Conservation (phyloP, 2,888 invertebrate species). For the Drosophila multiciliata region DNA sequence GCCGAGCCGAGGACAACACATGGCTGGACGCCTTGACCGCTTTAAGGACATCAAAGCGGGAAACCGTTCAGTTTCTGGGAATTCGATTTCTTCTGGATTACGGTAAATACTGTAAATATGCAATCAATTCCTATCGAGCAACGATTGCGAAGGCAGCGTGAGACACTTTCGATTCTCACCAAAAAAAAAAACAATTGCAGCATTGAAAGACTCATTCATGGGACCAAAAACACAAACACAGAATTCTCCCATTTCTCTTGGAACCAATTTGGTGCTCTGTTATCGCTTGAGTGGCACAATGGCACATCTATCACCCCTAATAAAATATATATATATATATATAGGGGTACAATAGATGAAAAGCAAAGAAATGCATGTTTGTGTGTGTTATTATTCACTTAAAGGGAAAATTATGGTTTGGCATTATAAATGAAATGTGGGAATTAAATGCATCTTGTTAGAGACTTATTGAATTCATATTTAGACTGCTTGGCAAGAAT, state of each 20-base stretch:
- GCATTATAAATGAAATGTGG: conserved; percentile 27
- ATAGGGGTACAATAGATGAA: conserved; percentile 15
- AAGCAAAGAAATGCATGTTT: conserved; percentile 7
- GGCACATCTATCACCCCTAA: conserved; percentile 52
- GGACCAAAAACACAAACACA: not conserved
- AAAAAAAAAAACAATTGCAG: conserved; percentile 37
- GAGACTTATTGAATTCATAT: not conserved
- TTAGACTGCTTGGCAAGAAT: not conserved
- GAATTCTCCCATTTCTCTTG: conserved; percentile 19
- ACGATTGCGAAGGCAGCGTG: conserved; percentile 41
- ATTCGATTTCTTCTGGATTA: conserved; percentile 30
- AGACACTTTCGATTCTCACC: conserved; percentile 58
- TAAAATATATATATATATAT: conserved; percentile 12
- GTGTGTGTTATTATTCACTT: not conserved
- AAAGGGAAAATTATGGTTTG: conserved; percentile 3
- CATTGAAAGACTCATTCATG: conserved; percentile 41
- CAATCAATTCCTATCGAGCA: conserved; percentile 76
- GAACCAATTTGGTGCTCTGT: conserved; percentile 41
- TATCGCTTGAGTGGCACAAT: conserved; percentile 46
- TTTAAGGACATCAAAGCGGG: conserved; percentile 50
- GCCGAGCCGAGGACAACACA: conserved; percentile 23
- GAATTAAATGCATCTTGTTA: conserved; percentile 19
- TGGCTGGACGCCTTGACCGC: conserved; percentile 28
- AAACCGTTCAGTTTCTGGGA: conserved; percentile 45
- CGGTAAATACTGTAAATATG: conserved; percentile 70